Conservation (phyloP, 2,888 invertebrate species). For the Ormyrus pomaceus region DNA sequence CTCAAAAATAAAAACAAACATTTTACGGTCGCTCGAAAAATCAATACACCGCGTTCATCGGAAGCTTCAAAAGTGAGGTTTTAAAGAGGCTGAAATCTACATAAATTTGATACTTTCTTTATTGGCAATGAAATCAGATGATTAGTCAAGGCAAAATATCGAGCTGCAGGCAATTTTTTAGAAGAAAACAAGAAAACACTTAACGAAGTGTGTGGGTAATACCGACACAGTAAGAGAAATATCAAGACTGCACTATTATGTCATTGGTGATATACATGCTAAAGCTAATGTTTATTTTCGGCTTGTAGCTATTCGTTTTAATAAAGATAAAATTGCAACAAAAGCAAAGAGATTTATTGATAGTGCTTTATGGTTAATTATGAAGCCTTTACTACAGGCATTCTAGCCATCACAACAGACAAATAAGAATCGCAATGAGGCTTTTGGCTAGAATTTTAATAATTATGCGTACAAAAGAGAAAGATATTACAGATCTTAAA, state of each 20-base stretch:
- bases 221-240: background rate
- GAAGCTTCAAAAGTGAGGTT: too few relatives aligned
- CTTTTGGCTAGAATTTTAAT: constrained; percentile 10
- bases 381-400: too few relatives aligned
- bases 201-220: too few relatives aligned
- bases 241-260: background rate
- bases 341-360: constrained; percentile 32
- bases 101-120: too few relatives aligned
- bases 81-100: too few relatives aligned
- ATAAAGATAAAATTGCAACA: constrained; percentile 32
- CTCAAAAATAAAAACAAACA: too few relatives aligned
- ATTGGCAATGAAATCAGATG: too few relatives aligned
- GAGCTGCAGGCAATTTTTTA: too few relatives aligned
- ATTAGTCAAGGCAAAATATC: too few relatives aligned
- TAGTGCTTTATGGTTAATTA: constrained; percentile 35
- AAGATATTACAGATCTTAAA: background rate
- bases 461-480: background rate
- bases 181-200: too few relatives aligned
- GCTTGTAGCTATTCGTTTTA: background rate
- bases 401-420: background rate
- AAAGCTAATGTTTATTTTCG: background rate
- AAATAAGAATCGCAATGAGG: constrained; percentile 44
- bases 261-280: background rate
- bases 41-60: too few relatives aligned
- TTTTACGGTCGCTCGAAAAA: too few relatives aligned